Evolutionary conservation across 2,797 vertebrate species (phyloP).

Genomic region (Bothrops alternatus): DNA sequence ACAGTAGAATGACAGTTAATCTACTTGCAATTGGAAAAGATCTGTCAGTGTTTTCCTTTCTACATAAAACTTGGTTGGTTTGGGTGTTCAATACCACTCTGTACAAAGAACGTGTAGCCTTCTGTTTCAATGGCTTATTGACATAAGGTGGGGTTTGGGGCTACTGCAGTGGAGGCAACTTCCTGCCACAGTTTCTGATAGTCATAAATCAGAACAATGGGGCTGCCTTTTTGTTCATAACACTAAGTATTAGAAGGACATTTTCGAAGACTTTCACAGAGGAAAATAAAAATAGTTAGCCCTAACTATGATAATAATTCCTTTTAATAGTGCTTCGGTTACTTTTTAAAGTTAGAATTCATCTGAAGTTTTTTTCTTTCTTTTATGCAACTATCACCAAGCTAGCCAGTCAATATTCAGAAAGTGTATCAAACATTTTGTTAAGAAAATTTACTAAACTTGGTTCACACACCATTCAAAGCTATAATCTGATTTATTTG

Average conservation of each 20-base stretch:
- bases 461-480: neutral
- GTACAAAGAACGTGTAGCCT: constrained; percentile 73
- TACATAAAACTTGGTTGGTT: constrained; percentile 65
- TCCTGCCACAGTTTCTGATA: constrained; percentile 70
- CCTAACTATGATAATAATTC: neutral
- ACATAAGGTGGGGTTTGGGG: constrained; percentile 82
- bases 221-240: constrained; percentile 52
- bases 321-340: neutral
- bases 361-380: neutral
- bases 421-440: neutral
- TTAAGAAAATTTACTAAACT: neutral
- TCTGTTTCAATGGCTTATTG: constrained; percentile 86
- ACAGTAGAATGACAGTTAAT: constrained; percentile 74
- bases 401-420: neutral
- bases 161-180: constrained; percentile 65
- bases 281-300: neutral
- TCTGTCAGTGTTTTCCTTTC: constrained; percentile 79
- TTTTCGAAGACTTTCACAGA: neutral
- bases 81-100: constrained; percentile 82
- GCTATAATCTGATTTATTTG: neutral
- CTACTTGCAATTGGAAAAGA: constrained; percentile 81
- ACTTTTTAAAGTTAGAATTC: neutral
- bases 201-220: constrained; percentile 63
- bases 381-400: neutral
- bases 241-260: neutral